Conservation (phyloP, 2,113 vertebrate species). For the Tauraco erythrolophus region DNA sequence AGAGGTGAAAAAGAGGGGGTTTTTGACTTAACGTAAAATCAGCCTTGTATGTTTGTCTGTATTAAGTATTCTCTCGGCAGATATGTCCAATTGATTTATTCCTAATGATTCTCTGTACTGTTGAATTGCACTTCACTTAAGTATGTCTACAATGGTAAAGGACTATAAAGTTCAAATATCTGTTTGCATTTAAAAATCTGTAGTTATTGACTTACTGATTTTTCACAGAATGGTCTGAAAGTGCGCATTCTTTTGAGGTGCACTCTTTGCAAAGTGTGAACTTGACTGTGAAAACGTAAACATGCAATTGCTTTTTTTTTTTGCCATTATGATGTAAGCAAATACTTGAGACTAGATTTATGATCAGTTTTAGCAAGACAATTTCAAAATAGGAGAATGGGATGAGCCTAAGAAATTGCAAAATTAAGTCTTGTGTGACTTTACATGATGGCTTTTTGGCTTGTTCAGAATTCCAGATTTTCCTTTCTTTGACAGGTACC, state of each 20-base stretch:
- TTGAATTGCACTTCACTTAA: not conserved
- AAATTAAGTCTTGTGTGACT: not conserved
- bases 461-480: not conserved
- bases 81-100: not conserved
- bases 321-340: not conserved
- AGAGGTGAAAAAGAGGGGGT: not conserved
- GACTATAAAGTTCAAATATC: not conserved
- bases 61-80: not conserved
- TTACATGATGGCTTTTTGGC: not conserved
- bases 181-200: not conserved
- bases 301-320: not conserved
- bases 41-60: not conserved
- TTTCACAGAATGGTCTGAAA: not conserved
- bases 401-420: not conserved
- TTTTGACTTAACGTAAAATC: not conserved
- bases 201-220: not conserved
- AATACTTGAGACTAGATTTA: not conserved
- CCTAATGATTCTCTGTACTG: not conserved
- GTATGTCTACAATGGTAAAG: not conserved
- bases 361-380: not conserved
- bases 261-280: not conserved
- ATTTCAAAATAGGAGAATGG: not conserved
- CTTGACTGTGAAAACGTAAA: not conserved
- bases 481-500: constrained; percentile 60
- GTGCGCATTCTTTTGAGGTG: not conserved